Conservation (phyloP, 2,888 invertebrate species). For the Microplitis deprimator region DNA sequence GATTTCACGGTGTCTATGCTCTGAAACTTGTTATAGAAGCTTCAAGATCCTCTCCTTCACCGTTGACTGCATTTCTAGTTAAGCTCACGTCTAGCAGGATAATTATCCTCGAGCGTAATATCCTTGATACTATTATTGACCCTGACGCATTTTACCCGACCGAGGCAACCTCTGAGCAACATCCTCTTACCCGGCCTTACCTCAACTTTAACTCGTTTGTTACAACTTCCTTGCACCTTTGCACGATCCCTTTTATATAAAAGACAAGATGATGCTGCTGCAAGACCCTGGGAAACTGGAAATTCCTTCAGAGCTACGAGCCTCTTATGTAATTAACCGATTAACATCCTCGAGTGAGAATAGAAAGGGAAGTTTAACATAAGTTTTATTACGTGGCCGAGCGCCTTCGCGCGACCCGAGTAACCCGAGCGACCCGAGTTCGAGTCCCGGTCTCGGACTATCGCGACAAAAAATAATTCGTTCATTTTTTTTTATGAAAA, state of each 20-base stretch:
- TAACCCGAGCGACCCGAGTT: too few species aligned
- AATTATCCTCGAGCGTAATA: conserved; percentile 11
- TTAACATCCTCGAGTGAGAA: background rate
- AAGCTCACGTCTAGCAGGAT: conserved; percentile 25
- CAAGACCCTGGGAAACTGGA: background rate
- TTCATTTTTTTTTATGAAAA: too few species aligned
- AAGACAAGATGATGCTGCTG: background rate
- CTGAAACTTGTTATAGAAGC: background rate
- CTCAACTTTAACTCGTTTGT: background rate
- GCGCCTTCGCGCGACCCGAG: too few species aligned
- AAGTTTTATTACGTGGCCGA: too few species aligned
- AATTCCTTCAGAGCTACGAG: background rate
- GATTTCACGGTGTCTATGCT: too few species aligned
- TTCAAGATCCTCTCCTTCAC: conserved; percentile 1
- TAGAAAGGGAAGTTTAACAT: background rate
- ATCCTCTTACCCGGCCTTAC: background rate
- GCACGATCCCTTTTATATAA: background rate
- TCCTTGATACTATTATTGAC: conserved; percentile 30
- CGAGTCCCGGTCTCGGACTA: too few species aligned
- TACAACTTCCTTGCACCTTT: background rate
- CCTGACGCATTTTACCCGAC: conserved; percentile 7
- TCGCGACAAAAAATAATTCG: too few species aligned
- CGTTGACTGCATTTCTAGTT: conserved; percentile 18
- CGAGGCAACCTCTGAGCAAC: background rate
- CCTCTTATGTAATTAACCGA: background rate